Evolutionary conservation across 1,140 invertebrate genomes (phyloP), one percentile per base, ranked within the genome.

Genomic region (Rhyacophila brunnea): DNA sequence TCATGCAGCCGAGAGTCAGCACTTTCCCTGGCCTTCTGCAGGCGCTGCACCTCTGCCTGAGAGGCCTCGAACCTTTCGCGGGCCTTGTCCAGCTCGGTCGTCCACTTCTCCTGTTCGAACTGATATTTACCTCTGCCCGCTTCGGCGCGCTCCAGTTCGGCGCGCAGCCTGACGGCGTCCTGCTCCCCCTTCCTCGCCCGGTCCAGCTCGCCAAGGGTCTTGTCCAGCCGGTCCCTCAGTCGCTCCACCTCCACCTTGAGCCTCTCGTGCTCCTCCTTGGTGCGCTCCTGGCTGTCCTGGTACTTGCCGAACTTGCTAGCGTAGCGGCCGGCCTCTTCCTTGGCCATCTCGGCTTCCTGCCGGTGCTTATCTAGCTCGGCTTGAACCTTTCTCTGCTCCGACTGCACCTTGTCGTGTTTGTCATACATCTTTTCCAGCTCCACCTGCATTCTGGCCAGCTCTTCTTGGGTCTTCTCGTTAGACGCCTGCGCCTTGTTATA

Each of bases 371-470:
- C 88, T 7, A 86, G 75, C 63, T 93, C 91, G 1, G 81, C 83
- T 68, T 93, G 89, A 2, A 90, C 82, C 74, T 91, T 89, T 52
- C 92, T 80, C 48, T 93, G 79, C 66, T 96, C 93, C 3, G 84
- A 78, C 63, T 92, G 89, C 45, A 87, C 83, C 70, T 92, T 88
- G 62, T 95, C 92, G 66, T 93, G 88, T 67, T 93, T 92, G 65
- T 95, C 93, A 65, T 92, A 90, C 79, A 93, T 87, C 71, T 93
- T 95, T 70, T 95, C 93, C 10, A 93, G 78, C 73, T 95, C 93
- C 18, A 92, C 82, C 68, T 92, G 89, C 68, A 93, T 84, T 66
- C 91, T 81, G 0, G 90, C 87, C 42, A 92, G 82, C 74, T 96
- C 93, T 71, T 95, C 92, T 70, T 95, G 92, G 52, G 87, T 86